phyloP scores from a whole-genome alignment of 2,888 invertebrate species.

The Eretmocerus hayati region DNA sequence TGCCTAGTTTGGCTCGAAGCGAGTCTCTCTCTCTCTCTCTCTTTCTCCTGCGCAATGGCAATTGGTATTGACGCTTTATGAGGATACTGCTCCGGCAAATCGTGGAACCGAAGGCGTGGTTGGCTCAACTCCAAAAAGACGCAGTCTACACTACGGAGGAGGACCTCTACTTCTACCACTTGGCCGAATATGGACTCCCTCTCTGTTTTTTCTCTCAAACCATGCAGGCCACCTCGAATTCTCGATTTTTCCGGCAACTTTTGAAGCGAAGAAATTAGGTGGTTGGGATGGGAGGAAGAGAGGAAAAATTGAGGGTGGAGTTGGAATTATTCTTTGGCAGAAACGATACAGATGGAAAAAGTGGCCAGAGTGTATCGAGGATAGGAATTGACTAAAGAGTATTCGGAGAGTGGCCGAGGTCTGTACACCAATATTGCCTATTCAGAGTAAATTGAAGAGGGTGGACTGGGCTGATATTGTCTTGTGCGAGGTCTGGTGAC shows the following conservation, averaged over 20 bases:
- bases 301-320: background rate
- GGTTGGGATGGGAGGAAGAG: background rate
- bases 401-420: too few species aligned
- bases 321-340: too few species aligned
- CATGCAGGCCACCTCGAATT: slow-evolving; percentile 21
- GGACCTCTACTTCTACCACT: slow-evolving; percentile 12
- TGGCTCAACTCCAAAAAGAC: slow-evolving; percentile 33
- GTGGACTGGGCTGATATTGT: too few species aligned
- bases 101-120: slow-evolving; percentile 33
- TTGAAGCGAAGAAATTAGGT: slow-evolving; percentile 16
- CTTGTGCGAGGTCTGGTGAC: too few species aligned
- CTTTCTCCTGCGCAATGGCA: slow-evolving; percentile 23
- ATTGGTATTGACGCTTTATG: slow-evolving; percentile 33
- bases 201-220: background rate
- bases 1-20: slow-evolving; percentile 22
- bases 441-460: too few species aligned
- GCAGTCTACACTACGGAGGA: slow-evolving; percentile 5
- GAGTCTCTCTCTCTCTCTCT: too few species aligned
- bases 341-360: too few species aligned
- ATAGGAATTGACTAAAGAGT: too few species aligned
- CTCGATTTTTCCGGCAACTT: slow-evolving; percentile 24
- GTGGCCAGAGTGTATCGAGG: too few species aligned
- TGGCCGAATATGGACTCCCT: background rate
- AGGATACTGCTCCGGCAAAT: slow-evolving; percentile 5
- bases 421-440: too few species aligned